Evolutionary conservation across 2,113 vertebrate species (phyloP).

Genomic region (Brachyistius frenatus): DNA sequence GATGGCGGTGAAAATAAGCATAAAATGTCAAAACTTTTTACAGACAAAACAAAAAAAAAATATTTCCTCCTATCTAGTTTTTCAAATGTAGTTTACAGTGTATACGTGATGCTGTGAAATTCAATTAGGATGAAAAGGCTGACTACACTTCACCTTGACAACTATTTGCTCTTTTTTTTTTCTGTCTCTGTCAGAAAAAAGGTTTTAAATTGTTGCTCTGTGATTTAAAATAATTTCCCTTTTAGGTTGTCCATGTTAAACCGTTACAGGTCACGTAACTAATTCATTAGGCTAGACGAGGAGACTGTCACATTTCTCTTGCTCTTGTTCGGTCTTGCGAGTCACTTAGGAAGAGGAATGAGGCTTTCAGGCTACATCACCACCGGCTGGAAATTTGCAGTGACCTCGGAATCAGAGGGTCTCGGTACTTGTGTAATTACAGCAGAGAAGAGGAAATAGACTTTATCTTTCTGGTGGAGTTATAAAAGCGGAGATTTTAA

Average conservation of each 20-base stretch:
- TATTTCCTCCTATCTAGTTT: too few relatives aligned
- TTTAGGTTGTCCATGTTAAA: neutral
- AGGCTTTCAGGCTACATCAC: slow-evolving; percentile 10
- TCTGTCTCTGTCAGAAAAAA: too few relatives aligned
- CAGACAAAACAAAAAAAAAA: neutral
- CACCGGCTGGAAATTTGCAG: slow-evolving; percentile 24
- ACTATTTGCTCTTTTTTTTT: too few relatives aligned
- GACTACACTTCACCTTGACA: too few relatives aligned
- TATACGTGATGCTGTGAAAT: too few relatives aligned
- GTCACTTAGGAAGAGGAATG: slow-evolving; percentile 22
- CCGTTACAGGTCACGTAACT: slow-evolving; percentile 33
- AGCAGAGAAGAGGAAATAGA: neutral
- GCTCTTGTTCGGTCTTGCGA: slow-evolving; percentile 52
- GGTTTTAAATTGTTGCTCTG: neutral
- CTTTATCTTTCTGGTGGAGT: neutral
- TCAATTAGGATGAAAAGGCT: too few relatives aligned
- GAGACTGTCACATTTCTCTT: slow-evolving; percentile 53
- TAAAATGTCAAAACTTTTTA: neutral
- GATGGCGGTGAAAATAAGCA: neutral
- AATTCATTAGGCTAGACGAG: slow-evolving; percentile 38
- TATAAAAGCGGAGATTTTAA: neutral
- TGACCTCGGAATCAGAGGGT: slow-evolving; percentile 40
- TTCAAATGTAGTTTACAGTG: too few relatives aligned
- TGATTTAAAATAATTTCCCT: neutral
- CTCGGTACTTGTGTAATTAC: slow-evolving; percentile 24